Percentiles rank a stretch among this genome's conserved stretches.
Evolutionary conservation across 2,113 vertebrate genomes (phyloP).

Genomic region (Tonatia bakeri): DNA sequence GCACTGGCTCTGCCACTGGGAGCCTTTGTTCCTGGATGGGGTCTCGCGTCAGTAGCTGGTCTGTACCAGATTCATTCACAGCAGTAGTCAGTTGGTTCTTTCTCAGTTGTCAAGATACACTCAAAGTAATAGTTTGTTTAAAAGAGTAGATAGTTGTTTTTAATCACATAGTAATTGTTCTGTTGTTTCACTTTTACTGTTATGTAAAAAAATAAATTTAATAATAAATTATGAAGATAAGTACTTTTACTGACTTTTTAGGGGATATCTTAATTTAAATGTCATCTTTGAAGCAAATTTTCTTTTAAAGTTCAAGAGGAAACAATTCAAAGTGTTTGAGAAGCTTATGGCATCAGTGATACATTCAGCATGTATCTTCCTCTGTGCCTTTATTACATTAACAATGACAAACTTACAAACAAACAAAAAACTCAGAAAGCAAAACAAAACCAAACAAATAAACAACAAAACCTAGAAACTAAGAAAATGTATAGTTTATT

Average conservation of each 20-base stretch:
- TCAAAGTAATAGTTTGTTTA: slow-evolving; percentile 5
- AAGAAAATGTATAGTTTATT: background rate
- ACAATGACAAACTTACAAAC: background rate
- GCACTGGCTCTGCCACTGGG: background rate
- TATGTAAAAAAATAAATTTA: slow-evolving; percentile 17
- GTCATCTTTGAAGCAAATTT: slow-evolving; percentile 11
- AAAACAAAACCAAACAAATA: background rate
- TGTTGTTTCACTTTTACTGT: slow-evolving; percentile 24
- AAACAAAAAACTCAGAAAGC: background rate
- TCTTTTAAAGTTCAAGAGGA: background rate
- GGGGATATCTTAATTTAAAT: background rate
- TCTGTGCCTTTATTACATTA: background rate
- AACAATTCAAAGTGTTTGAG: background rate
- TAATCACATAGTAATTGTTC: background rate
- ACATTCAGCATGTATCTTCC: background rate
- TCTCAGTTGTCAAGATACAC: background rate
- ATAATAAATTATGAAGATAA: background rate
- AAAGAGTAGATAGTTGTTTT: background rate
- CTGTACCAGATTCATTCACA: background rate
- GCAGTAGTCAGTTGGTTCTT: background rate
- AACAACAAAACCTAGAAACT: background rate
- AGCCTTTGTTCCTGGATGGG: background rate
- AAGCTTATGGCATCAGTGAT: background rate
- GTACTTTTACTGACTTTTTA: background rate
- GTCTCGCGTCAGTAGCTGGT: background rate